phyloP scores from a whole-genome alignment of 1,140 invertebrate genomes.

The Temnothorax nylanderi region DNA sequence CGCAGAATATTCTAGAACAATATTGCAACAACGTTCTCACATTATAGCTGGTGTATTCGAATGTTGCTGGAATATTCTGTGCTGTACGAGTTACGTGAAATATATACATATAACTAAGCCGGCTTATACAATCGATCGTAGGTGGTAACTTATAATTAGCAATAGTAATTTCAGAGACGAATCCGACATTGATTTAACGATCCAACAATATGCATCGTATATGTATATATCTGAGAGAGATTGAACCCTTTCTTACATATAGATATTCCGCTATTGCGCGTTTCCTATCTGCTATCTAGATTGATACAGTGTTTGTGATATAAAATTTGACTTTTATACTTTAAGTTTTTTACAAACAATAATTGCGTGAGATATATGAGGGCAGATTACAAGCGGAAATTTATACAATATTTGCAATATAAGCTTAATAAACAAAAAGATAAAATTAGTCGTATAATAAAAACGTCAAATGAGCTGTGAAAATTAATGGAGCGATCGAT shows the following conservation, averaged over 20 bases:
- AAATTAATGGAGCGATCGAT: conserved; percentile 4
- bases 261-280: not conserved
- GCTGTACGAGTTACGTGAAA: not conserved
- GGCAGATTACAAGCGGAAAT: not conserved
- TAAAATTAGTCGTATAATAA: not conserved
- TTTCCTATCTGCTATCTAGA: not conserved
- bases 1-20: not conserved
- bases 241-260: not conserved
- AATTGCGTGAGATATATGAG: not conserved
- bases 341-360: not conserved
- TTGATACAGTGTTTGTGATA: not conserved
- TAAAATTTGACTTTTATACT: not conserved
- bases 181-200: not conserved
- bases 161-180: not conserved
- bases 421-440: not conserved
- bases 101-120: not conserved
- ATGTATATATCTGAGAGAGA: not conserved
- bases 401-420: not conserved
- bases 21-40: not conserved
- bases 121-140: not conserved
- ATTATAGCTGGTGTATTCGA: not conserved
- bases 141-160: not conserved
- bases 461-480: not conserved
- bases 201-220: not conserved
- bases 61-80: not conserved